Base-by-base conservation (phyloP, 2,888 invertebrate species). In the Bursaphelenchus okinawaensis region DNA sequence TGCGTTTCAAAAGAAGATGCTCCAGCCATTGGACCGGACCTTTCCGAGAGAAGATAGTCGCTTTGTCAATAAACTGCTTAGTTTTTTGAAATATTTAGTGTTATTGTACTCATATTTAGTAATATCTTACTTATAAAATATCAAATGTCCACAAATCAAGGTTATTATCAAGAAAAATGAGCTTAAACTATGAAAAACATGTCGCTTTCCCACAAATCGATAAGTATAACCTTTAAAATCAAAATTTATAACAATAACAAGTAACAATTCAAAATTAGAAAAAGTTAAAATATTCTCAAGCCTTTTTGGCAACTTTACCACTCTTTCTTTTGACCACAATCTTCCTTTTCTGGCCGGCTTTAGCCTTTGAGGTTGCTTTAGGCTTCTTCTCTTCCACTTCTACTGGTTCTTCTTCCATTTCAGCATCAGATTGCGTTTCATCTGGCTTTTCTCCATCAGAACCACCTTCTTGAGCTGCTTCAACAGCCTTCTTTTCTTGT, bases 11-110 rank as follows among this genome's bases (percentile, higher is more conserved):
- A 24, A 16, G 55, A 55, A 28, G 28, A 55, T 19, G 28, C 24
- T 20, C 55, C 55, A 12, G 55, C 24, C 22, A 55, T 55, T 28
- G 61, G 55, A 4, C 26, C 40, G 27, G 6, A 12, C 6, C 51
- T 58, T 59, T 24, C 61, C 24, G 61, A 61, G 52, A 61, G 51
- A 26, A 61, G 51, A 61, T 61, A 40, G n/a, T n/a, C n/a, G n/a
- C n/a, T n/a, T n/a, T n/a, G n/a, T n/a, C n/a, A n/a, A n/a, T n/a
- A n/a, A n/a, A n/a, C n/a, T n/a, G n/a, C n/a, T n/a, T n/a, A n/a
- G n/a, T n/a, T n/a, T n/a, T n/a, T n/a, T n/a, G n/a, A n/a, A n/a
- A n/a, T n/a, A n/a, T n/a, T n/a, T n/a, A n/a, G n/a, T n/a, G n/a
- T n/a, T n/a, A n/a, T n/a, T n/a, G n/a, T n/a, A n/a, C n/a, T n/a